Evolutionary conservation across 2,113 vertebrate species (phyloP).

Genomic region (Sebastes schlegelii): DNA sequence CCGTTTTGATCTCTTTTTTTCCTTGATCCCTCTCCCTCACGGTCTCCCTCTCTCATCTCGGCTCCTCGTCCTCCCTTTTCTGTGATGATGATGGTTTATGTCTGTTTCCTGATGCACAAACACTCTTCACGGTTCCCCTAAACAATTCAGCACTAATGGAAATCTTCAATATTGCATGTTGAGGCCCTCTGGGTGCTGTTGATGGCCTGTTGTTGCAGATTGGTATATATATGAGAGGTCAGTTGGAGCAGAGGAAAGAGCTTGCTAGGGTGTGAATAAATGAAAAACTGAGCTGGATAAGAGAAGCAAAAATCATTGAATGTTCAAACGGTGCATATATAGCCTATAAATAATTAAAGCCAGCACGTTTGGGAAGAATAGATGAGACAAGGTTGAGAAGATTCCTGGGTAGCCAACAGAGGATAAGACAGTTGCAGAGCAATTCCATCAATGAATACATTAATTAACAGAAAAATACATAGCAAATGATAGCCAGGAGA

Average conservation of each 20-base stretch:
- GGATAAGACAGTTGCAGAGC: background rate
- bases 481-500: background rate
- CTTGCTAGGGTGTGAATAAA: conserved; percentile 29
- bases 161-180: conserved; percentile 76
- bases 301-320: background rate
- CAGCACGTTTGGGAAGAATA: background rate
- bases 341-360: conserved; percentile 14
- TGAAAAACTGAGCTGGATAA: background rate
- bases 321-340: background rate
- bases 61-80: conserved; percentile 2
- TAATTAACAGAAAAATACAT: background rate
- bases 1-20: conserved; percentile 38
- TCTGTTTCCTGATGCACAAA: conserved; percentile 63
- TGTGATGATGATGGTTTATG: conserved; percentile 36
- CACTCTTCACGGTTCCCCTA: conserved; percentile 31
- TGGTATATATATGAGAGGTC: conserved; percentile 45
- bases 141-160: conserved; percentile 74
- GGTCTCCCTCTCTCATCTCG: background rate
- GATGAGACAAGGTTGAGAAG: background rate
- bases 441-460: background rate
- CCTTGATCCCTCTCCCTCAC: conserved; percentile 1
- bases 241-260: conserved; percentile 32
- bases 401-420: background rate
- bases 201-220: conserved; percentile 61
- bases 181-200: conserved; percentile 68